Conservation (phyloP, 1,140 invertebrate species). For the Saccostrea cuccullata region DNA sequence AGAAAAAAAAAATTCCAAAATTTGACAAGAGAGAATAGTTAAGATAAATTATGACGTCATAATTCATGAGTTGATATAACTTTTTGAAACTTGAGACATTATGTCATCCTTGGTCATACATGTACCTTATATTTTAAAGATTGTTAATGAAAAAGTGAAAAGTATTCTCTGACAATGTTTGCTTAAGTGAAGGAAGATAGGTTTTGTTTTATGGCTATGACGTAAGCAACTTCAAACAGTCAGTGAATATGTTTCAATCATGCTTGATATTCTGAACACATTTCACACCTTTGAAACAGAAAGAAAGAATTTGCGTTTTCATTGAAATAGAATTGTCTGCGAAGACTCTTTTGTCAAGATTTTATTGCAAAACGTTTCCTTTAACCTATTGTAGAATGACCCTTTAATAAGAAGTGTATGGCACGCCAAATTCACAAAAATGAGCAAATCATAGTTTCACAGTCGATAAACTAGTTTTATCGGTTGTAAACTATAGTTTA, state of each 20-base stretch:
- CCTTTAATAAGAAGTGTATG: no score
- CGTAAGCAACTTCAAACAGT: neutral
- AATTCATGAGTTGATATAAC: no score
- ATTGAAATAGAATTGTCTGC: neutral
- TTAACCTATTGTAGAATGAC: neutral
- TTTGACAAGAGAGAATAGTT: no score
- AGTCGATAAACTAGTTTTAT: no score
- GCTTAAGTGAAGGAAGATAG: neutral
- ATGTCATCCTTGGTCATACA: no score
- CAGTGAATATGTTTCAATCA: neutral
- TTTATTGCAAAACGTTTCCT: neutral
- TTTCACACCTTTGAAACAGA: conserved; percentile 18
- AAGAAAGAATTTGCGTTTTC: neutral
- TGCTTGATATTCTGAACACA: conserved; percentile 17
- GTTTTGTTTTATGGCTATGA: conserved; percentile 5
- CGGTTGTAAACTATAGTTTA: no score
- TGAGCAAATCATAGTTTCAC: no score
- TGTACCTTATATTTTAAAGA: neutral
- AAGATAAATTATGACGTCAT: no score
- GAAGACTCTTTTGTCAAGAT: neutral
- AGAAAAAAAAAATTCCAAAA: no score
- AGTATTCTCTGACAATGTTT: neutral
- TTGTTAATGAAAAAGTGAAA: neutral
- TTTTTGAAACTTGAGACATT: no score
- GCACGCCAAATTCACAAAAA: no score